Evolutionary conservation across 2,113 vertebrate genomes (phyloP).

Genomic region (Pelmatolapia mariae): DNA sequence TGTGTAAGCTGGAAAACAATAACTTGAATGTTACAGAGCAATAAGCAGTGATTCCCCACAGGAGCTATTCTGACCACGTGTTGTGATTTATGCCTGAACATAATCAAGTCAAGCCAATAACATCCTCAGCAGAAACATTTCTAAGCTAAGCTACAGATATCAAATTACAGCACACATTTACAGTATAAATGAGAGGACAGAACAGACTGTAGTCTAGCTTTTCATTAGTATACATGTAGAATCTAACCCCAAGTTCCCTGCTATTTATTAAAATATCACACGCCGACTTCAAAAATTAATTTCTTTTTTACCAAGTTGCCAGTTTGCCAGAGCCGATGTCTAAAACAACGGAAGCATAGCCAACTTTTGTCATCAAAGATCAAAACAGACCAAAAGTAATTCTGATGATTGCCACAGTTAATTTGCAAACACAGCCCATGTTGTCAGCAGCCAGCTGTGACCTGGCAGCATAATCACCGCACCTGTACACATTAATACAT

Average conservation of each 20-base stretch:
- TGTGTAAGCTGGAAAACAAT: constrained; percentile 10
- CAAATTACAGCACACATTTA: not conserved
- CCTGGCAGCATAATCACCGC: not conserved
- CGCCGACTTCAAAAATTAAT: not conserved
- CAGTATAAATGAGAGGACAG: not conserved
- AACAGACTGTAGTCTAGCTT: not conserved
- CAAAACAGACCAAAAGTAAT: not conserved
- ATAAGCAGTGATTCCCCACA: constrained; percentile 38
- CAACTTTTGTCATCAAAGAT: not conserved
- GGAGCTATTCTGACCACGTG: constrained; percentile 19
- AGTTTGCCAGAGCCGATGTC: not conserved
- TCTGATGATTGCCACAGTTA: not conserved
- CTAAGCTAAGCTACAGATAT: constrained; percentile 2
- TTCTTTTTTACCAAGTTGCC: not conserved
- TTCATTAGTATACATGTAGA: not conserved
- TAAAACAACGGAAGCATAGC: not conserved
- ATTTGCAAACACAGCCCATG: not conserved
- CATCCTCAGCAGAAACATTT: not conserved
- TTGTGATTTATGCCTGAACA: constrained; percentile 29
- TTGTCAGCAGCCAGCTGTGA: not conserved
- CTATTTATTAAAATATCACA: not conserved
- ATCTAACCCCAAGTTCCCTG: not conserved
- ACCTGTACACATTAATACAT: not conserved
- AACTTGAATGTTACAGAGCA: constrained; percentile 24
- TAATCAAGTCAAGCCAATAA: constrained; percentile 31